Percentiles rank a stretch among this genome's conserved stretches.
phyloP scores from a whole-genome alignment of 35 echinoderm and acorn worm species.

The Patiria miniata region DNA sequence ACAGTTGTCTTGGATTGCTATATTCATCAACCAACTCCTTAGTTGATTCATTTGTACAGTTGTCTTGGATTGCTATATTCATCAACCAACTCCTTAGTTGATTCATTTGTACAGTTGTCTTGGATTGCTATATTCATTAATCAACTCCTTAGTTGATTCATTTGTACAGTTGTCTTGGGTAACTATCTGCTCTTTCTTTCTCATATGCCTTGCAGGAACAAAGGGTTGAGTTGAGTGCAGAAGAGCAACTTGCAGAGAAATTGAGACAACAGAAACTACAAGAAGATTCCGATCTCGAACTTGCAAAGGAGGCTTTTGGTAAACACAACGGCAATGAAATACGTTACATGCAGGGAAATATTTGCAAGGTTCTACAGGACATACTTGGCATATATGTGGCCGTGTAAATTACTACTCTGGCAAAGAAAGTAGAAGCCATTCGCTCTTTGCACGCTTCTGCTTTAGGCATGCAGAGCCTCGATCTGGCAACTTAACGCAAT shows the following conservation, averaged over 20 bases:
- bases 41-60: too few species aligned
- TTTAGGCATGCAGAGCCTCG: too few species aligned
- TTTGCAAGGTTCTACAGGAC: neutral
- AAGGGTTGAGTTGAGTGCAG: conserved; percentile 43
- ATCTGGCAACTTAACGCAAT: too few species aligned
- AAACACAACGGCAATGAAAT: neutral
- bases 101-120: too few species aligned
- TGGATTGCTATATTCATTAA: neutral
- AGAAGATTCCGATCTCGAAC: conserved; percentile 75
- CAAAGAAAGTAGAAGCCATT: too few species aligned
- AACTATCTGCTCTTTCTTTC: neutral
- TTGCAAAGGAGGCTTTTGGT: conserved; percentile 87
- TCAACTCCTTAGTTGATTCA: neutral
- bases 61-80: too few species aligned
- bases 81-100: too few species aligned
- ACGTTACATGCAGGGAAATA: neutral
- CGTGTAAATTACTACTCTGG: neutral
- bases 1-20: too few species aligned
- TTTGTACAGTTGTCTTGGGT: neutral
- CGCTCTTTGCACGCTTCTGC: too few species aligned
- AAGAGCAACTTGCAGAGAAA: conserved; percentile 71
- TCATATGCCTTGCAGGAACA: neutral
- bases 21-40: too few species aligned
- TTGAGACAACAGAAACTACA: conserved; percentile 72
- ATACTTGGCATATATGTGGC: neutral